A percentile compares a stretch with the other conserved stretches of the same genome.
Evolutionary conservation across 2,113 vertebrate genomes (phyloP).

Genomic region (Sitta europaea): DNA sequence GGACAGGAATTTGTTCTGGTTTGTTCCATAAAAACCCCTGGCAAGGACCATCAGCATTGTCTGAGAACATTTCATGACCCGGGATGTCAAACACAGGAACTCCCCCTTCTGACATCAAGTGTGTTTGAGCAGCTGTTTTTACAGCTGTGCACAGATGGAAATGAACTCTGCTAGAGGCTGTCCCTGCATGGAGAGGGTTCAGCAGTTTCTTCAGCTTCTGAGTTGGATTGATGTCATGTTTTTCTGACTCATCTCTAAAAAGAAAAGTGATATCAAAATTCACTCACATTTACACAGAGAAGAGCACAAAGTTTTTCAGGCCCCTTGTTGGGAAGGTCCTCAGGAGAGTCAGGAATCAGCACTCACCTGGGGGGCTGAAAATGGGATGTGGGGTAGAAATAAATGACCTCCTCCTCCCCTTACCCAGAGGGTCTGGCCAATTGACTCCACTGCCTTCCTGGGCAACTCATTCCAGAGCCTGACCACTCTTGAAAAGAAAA

Average conservation of each 20-base stretch:
- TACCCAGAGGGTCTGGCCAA: not conserved
- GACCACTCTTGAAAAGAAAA: not conserved
- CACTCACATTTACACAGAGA: not conserved
- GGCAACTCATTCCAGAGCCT: not conserved
- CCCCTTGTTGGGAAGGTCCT: not conserved
- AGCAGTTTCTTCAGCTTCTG: not conserved
- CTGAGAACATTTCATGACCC: not conserved
- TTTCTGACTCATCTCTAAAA: not conserved
- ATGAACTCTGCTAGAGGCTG: not conserved
- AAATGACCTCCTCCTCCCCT: not conserved
- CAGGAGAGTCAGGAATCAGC: not conserved
- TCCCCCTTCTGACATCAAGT: not conserved
- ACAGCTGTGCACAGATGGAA: not conserved
- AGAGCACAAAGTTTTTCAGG: not conserved
- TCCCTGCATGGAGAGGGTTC: not conserved
- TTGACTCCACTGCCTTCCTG: not conserved
- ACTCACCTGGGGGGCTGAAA: not conserved
- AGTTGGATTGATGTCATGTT: not conserved
- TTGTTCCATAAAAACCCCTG: not conserved
- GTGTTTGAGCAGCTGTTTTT: not conserved
- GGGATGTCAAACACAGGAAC: not conserved
- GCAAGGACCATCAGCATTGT: not conserved
- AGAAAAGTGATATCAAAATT: not conserved
- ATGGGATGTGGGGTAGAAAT: not conserved
- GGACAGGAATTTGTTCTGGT: not conserved